Base-by-base conservation (phyloP, 2,797 vertebrate species). In the Brachymystax lenok region DNA sequence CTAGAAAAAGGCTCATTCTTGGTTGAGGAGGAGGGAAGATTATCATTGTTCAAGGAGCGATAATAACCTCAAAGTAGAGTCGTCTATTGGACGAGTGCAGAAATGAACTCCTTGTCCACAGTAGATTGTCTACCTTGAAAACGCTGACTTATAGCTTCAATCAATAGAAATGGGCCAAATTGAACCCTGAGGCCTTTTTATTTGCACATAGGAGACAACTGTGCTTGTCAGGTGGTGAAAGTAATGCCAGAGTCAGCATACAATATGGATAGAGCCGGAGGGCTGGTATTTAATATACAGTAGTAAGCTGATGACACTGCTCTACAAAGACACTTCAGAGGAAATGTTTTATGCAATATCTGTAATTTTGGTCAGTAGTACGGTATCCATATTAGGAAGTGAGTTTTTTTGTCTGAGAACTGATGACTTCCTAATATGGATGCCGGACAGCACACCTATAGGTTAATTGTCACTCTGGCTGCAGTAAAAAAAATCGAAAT, bases 261-360 rank as follows among this genome's bases (percentile, higher is more conserved):
- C 16, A 19, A 8, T 63, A 27, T 40, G 19, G 54, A 30, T 30
- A 46, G 27, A 19, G 21, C 59, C 50, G 2, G 35, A 74, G 63
- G 61, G 61, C 40, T 51, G 13, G 35, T 28, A 21, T 16, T 74
- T 46, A 14, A 56, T 73, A 30, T 40, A 63, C 69, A 71, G 50
- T 24, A 71, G 50, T 52, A 24, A 71, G 70, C 70, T 61, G 40
- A 74, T 46, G 40, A 27, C 72, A 63, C 73, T 64, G 73, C 56
- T 74, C 24, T 3, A 35, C 21, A 68, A 6, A 33, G 24, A 68
- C 50, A 68, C 46, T 16, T 28, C 63, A 28, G 16, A 46, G 24
- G 72, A 27, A 24, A 52, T 71, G 12, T 46, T 46, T 46, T 13
- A 46, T 46, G 40, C 40, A 46, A 13, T 46, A 10, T 46, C 12